phyloP scores from a whole-genome alignment of 2,888 invertebrate genomes.

The Yponomeuta cagnagella region DNA sequence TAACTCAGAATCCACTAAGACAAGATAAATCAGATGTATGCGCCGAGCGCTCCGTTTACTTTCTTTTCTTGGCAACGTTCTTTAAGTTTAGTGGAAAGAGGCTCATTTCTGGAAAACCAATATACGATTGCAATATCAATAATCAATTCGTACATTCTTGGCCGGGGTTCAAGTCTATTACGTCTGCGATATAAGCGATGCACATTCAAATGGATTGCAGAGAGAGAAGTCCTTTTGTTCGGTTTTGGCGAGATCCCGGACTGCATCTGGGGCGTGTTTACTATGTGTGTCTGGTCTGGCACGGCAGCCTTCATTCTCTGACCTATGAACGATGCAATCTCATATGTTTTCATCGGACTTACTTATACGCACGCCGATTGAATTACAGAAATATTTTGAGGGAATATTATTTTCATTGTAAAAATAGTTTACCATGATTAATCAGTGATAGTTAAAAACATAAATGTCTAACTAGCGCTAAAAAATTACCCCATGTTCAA shows the following conservation, averaged over 20 bases:
- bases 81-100: constrained; percentile 22
- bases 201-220: constrained; percentile 56
- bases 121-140: constrained; percentile 70
- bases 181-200: constrained; percentile 33
- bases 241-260: constrained; percentile 25
- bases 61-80: constrained; percentile 21
- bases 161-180: constrained; percentile 71
- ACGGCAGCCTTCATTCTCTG: constrained; percentile 4
- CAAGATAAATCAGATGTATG: constrained; percentile 22
- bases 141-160: constrained; percentile 75
- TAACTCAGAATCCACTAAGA: constrained; percentile 17
- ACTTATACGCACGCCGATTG: not conserved
- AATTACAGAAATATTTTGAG: too few relatives aligned
- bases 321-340: not conserved
- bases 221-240: constrained; percentile 38
- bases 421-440: too few relatives aligned
- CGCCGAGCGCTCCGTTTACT: constrained; percentile 15
- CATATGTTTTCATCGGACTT: not conserved
- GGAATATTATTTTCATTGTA: too few relatives aligned
- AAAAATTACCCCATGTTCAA: too few relatives aligned
- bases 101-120: constrained; percentile 56
- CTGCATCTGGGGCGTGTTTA: constrained; percentile 37
- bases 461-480: too few relatives aligned
- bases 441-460: too few relatives aligned
- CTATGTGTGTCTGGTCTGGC: constrained; percentile 1